Evolutionary conservation across 1,140 invertebrate species (phyloP).

Genomic region (Nautilus pompilius): DNA sequence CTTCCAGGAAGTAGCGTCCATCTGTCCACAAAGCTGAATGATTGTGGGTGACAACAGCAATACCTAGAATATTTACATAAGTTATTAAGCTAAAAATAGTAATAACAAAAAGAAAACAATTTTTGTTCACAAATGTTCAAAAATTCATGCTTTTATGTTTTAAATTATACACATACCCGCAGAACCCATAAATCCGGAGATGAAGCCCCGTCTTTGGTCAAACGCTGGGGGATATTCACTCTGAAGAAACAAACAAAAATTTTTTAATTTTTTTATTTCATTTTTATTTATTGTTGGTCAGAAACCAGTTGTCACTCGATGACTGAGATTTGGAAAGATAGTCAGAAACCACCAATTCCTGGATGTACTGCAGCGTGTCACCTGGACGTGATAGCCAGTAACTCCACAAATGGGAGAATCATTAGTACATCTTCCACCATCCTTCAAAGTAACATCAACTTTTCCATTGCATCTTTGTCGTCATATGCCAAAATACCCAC

Average conservation of each 20-base stretch:
- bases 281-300: neutral
- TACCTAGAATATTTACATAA: conserved; percentile 55
- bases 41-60: conserved; percentile 74
- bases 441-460: too few species aligned
- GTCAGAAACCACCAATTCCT: neutral
- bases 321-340: neutral
- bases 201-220: conserved; percentile 78
- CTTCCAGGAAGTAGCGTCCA: conserved; percentile 87
- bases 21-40: conserved; percentile 92
- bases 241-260: conserved; percentile 50
- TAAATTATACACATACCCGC: conserved; percentile 59
- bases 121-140: too few species aligned
- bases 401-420: too few species aligned
- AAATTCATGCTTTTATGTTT: too few species aligned
- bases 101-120: too few species aligned
- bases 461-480: too few species aligned
- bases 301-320: neutral
- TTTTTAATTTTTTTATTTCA: neutral
- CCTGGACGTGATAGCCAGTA: neutral
- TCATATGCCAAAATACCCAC: too few species aligned
- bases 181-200: conserved; percentile 86
- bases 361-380: neutral
- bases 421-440: too few species aligned
- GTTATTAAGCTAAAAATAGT: neutral
- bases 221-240: conserved; percentile 85